Percentiles rank a stretch among this genome's conserved stretches.
These are phyloP conservation scores for Lysiphlebus fabarum DNA, from an alignment of 1,140 invertebrate species.

Conservation along the genomic window DNA sequence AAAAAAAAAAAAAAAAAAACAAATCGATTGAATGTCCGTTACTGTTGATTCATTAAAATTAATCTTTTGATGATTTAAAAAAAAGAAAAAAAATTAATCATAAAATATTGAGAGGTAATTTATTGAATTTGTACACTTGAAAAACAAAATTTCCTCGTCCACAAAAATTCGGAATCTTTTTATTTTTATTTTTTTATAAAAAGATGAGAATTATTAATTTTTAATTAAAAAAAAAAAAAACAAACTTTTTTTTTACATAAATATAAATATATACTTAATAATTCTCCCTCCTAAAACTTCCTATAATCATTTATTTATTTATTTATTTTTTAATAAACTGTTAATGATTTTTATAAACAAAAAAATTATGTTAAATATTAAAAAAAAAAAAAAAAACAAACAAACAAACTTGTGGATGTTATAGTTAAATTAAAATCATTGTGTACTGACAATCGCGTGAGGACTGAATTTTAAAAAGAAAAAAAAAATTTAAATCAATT, in stretches of 20 bases:
- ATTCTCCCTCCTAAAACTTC: background rate
- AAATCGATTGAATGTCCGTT: conserved; percentile 36
- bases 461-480: no score
- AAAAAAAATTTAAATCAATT: background rate
- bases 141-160: conserved; percentile 30
- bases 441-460: conserved; percentile 25
- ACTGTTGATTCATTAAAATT: conserved; percentile 43
- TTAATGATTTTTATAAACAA: background rate
- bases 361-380: background rate
- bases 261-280: no score
- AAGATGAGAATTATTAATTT: background rate
- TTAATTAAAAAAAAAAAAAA: background rate
- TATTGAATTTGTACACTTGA: conserved; percentile 38
- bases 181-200: conserved; percentile 14
- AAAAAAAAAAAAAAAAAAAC: no score
- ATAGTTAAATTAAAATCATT: conserved; percentile 2
- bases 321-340: background rate
- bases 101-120: conserved; percentile 19
- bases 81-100: no score
- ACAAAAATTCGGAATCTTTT: conserved; percentile 10
- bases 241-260: background rate
- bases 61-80: conserved; percentile 39
- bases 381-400: conserved; percentile 10
- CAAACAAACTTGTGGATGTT: conserved; percentile 8
- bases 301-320: conserved; percentile 1